phyloP scores from a whole-genome alignment of 1,140 invertebrate genomes.

The Dendrolimus kikuchii region DNA sequence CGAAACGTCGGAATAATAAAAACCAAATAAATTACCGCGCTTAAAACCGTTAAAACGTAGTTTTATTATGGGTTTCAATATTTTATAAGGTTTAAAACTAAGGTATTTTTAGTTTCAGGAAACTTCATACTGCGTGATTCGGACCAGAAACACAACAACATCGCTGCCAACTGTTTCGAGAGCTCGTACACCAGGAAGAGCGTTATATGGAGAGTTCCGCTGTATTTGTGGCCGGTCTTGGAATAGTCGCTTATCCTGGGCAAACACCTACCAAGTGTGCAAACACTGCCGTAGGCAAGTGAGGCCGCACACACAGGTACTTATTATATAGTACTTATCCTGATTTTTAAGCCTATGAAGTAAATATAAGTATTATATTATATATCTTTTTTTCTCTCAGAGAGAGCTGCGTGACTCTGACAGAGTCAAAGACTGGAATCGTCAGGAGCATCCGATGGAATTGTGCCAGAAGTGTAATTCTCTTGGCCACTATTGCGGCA shows the following conservation, averaged over 20 bases:
- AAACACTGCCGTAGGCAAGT: slow-evolving; percentile 19
- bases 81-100: too few species aligned
- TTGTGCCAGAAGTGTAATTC: slow-evolving; percentile 25
- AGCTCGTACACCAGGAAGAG: not conserved
- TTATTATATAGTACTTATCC: slow-evolving; percentile 1
- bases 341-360: not conserved
- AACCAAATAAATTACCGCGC: too few species aligned
- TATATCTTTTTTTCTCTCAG: slow-evolving; percentile 18
- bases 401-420: slow-evolving; percentile 21
- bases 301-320: slow-evolving; percentile 21
- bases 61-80: too few species aligned
- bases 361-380: not conserved
- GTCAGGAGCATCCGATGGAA: slow-evolving; percentile 19
- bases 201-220: slow-evolving; percentile 25
- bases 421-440: not conserved
- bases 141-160: too few species aligned
- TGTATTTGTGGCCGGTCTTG: slow-evolving; percentile 26
- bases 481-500: slow-evolving; percentile 22
- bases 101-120: not conserved
- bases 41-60: too few species aligned
- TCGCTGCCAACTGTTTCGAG: too few species aligned
- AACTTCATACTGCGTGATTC: too few species aligned
- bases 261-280: slow-evolving; percentile 24
- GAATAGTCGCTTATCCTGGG: slow-evolving; percentile 28
- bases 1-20: too few species aligned